Conservation (phyloP, 2,797 vertebrate species). For the Pristis pectinata region DNA sequence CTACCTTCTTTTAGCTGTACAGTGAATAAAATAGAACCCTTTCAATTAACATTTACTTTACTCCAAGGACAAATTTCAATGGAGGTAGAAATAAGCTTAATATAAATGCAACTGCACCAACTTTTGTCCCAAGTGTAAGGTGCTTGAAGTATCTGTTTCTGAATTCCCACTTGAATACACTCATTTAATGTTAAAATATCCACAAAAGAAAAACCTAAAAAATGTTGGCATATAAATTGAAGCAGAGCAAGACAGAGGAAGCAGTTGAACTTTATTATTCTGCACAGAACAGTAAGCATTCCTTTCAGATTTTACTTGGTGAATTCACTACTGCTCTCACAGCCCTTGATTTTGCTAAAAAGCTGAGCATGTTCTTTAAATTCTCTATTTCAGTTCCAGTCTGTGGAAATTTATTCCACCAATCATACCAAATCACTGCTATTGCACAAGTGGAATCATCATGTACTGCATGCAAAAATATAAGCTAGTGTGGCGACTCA, state of each 20-base stretch:
- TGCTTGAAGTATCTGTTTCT: background rate
- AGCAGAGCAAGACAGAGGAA: background rate
- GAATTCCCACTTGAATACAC: background rate
- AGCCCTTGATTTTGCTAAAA: background rate
- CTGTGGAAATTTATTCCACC: slow-evolving; percentile 3
- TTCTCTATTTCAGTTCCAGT: background rate
- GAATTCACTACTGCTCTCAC: background rate
- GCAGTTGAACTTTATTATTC: background rate
- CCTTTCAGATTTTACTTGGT: background rate
- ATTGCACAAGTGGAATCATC: background rate
- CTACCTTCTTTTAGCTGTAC: background rate
- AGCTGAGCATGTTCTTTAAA: background rate
- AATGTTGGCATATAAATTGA: background rate
- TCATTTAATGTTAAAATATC: background rate
- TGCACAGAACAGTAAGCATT: background rate
- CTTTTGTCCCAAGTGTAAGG: background rate
- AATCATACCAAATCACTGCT: slow-evolving; percentile 1
- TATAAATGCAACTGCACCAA: background rate
- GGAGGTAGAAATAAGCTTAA: background rate
- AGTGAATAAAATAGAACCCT: background rate
- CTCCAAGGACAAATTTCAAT: background rate
- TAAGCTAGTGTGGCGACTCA: too few species aligned
- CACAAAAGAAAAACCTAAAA: background rate
- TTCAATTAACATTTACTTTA: background rate
- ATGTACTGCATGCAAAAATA: background rate